These are phyloP conservation scores for Cecidostiba fungosa DNA, from an alignment of 2,888 invertebrate genomes.

Conservation along the genomic window DNA sequence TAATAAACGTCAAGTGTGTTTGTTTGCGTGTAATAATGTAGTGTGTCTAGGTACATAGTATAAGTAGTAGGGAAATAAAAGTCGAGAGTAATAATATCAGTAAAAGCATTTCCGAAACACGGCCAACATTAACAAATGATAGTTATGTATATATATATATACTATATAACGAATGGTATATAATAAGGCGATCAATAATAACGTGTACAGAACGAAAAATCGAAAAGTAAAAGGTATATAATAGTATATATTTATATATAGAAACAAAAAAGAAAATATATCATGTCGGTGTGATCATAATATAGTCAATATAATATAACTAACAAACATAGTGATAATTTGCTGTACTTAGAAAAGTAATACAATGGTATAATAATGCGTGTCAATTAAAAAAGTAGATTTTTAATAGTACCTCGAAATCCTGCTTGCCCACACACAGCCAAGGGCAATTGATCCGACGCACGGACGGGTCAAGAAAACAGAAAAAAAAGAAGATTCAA, in stretches of 20 bases:
- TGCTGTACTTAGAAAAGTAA: slow-evolving; percentile 64
- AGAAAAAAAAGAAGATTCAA: slow-evolving; percentile 71
- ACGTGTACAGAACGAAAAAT: slow-evolving; percentile 36
- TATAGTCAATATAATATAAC: slow-evolving; percentile 59
- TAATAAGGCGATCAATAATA: slow-evolving; percentile 53
- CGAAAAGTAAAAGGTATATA: slow-evolving; percentile 1
- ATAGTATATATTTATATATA: slow-evolving; percentile 30
- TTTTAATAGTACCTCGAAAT: slow-evolving; percentile 89
- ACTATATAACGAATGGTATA: slow-evolving; percentile 65
- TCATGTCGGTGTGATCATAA: slow-evolving; percentile 55
- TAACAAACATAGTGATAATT: slow-evolving; percentile 64
- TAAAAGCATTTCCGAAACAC: slow-evolving; percentile 78
- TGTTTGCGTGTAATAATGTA: slow-evolving; percentile 15
- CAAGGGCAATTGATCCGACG: slow-evolving; percentile 70
- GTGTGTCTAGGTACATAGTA: slow-evolving; percentile 13
- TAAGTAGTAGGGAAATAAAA: slow-evolving; percentile 40
- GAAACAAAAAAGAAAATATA: slow-evolving; percentile 35
- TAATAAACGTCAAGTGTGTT: slow-evolving; percentile 5
- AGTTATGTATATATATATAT: slow-evolving; percentile 61
- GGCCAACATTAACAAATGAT: slow-evolving; percentile 75
- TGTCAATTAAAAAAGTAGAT: slow-evolving; percentile 76
- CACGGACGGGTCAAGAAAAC: slow-evolving; percentile 86
- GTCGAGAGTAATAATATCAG: slow-evolving; percentile 41
- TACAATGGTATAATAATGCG: slow-evolving; percentile 65
- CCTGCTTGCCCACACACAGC: slow-evolving; percentile 87